Evolutionary conservation across 2,797 vertebrate species (phyloP), one percentile per base, ranked within the genome.

Genomic region (Neostethus bicornis): DNA sequence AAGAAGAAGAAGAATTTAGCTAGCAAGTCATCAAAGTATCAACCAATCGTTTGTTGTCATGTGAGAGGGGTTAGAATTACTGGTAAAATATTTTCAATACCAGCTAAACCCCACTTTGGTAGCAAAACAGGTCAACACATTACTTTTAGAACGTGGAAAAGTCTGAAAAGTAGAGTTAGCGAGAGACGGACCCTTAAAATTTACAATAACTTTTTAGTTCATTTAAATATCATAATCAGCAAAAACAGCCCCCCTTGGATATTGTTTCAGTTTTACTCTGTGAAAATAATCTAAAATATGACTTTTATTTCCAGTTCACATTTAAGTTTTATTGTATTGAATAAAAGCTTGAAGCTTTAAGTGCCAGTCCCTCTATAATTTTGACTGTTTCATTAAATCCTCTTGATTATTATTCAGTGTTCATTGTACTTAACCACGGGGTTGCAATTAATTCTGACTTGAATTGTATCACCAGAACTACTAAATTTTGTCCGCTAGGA

Each of bases 401-500:
- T 21, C 4, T 2, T 5, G 19, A 41, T 41, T 21, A 41, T 41
- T 21, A 5, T 21, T 41, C 19, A 21, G 5, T 12, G 19, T 20
- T 21, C 11, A 13, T 21, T 20, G 17, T 6, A n/a, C 10, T 21
- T 20, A 21, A 20, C 23, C 23, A 10, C 13, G n/a, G 9, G 23
- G 8, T 23, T 16, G 13, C 8, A 20, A 24, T 14, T 35, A 6
- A 35, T 14, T 41, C 19, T 50, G 20, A 24, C 9, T 4, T 9
- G 14, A 2, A 35, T 3, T 35, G 31, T 8, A 35, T 16, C 14
- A 11, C 20, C 24, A 39, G 42, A 20, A 13, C 59, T 31, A 49
- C n/a, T 10, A 25, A 24, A 41, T 26, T 45, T 45, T 32, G 51
- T 16, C 58, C 45, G 50, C 19, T 48, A 24, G 7, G 35, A 24